These are phyloP conservation scores for Chamaetylas fuelleborni DNA, from an alignment of 2,113 vertebrate genomes.

Conservation along the genomic window DNA sequence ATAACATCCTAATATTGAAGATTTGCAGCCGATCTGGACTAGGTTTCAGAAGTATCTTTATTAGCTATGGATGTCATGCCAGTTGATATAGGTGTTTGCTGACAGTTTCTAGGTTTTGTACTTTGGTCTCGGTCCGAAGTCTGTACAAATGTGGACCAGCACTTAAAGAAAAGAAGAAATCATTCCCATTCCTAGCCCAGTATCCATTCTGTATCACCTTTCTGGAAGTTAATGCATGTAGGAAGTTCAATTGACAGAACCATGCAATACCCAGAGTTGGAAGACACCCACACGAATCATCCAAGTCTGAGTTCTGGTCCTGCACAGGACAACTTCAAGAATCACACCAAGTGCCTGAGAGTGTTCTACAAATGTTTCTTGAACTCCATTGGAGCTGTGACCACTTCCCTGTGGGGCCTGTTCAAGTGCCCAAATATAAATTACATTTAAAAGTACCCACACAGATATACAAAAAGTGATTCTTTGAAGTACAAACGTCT, in stretches of 20 bases:
- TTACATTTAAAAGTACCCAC: background rate
- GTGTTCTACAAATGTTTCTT: background rate
- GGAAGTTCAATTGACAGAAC: background rate
- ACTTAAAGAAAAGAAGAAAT: background rate
- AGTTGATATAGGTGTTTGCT: background rate
- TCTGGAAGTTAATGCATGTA: background rate
- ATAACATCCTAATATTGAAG: background rate
- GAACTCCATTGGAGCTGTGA: background rate
- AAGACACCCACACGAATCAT: background rate
- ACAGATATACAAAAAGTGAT: background rate
- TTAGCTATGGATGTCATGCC: background rate
- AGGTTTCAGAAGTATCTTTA: background rate
- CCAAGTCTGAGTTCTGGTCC: fast-evolving
- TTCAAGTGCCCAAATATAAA: background rate
- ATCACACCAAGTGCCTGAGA: fast-evolving
- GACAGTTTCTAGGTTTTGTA: background rate
- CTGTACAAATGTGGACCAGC: background rate
- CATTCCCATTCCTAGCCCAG: background rate
- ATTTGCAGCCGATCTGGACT: background rate
- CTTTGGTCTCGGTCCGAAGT: background rate
- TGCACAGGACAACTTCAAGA: background rate
- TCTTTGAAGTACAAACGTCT: background rate
- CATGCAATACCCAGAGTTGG: background rate
- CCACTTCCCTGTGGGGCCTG: background rate
- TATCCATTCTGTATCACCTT: background rate